phyloP scores from a whole-genome alignment of 2,888 invertebrate genomes.

The Bibio marci region DNA sequence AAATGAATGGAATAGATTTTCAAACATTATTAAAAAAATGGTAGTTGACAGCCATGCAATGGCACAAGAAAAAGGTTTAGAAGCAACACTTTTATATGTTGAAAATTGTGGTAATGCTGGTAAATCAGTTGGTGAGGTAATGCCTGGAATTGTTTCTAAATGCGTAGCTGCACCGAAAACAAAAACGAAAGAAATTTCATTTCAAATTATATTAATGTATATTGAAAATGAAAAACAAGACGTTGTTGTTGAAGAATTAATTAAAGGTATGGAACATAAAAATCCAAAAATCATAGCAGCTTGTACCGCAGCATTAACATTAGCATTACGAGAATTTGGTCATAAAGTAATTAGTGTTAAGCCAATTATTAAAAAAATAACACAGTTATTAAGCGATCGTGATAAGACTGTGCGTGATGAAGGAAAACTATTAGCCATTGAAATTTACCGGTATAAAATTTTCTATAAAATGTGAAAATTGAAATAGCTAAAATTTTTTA shows the following conservation, averaged over 20 bases:
- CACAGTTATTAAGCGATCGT: conserved; percentile 69
- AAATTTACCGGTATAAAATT: conserved; percentile 58
- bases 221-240: conserved; percentile 94
- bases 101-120: conserved; percentile 80
- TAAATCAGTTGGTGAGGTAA: conserved; percentile 78
- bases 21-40: conserved; percentile 85
- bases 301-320: conserved; percentile 56
- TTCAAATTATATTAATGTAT: conserved; percentile 82
- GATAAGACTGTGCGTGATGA: conserved; percentile 88
- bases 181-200: conserved; percentile 79
- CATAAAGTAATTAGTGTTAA: conserved; percentile 80
- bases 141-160: conserved; percentile 75
- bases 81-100: conserved; percentile 76
- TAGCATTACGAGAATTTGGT: conserved; percentile 77
- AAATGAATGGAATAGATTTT: conserved; percentile 81
- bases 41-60: conserved; percentile 86
- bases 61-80: conserved; percentile 90
- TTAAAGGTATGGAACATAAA: conserved; percentile 89
- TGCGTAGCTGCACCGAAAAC: conserved; percentile 83
- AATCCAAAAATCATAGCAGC: conserved; percentile 90
- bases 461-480: too few species aligned
- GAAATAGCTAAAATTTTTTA: conserved; percentile 1
- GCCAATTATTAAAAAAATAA: conserved; percentile 74
- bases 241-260: conserved; percentile 69
- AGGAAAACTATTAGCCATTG: conserved; percentile 76